Conservation (phyloP, 2,888 invertebrate species). For the Chrysomela aeneicollis region DNA sequence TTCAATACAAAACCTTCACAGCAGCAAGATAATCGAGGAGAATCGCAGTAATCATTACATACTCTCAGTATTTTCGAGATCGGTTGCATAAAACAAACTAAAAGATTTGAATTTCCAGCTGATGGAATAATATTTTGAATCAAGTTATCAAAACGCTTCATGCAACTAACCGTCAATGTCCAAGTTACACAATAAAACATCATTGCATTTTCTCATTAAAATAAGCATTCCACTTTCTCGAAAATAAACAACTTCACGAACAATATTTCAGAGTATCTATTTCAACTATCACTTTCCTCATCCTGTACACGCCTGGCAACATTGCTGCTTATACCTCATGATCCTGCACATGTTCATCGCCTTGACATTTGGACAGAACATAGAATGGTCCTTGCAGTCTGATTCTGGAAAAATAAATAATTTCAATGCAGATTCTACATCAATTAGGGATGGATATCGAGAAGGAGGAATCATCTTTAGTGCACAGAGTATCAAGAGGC, state of each 20-base stretch:
- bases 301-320: conserved; percentile 81
- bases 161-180: too few species aligned
- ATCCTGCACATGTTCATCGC: conserved; percentile 89
- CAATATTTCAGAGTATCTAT: neutral
- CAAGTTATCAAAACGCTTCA: too few species aligned
- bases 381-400: conserved; percentile 82
- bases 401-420: conserved; percentile 62
- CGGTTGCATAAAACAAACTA: too few species aligned
- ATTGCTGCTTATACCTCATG: conserved; percentile 83
- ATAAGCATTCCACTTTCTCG: neutral
- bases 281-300: conserved; percentile 17
- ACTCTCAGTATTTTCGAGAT: too few species aligned
- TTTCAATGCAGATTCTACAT: too few species aligned
- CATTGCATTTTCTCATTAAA: too few species aligned
- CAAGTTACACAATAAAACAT: too few species aligned
- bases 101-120: too few species aligned
- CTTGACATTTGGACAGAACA: conserved; percentile 86
- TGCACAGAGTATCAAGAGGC: too few species aligned
- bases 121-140: too few species aligned
- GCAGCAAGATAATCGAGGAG: conserved; percentile 17
- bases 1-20: conserved; percentile 43
- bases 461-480: too few species aligned
- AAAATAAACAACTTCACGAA: neutral
- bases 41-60: neutral
- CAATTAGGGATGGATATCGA: too few species aligned